Conservation (phyloP, 1,140 invertebrate genomes). For the Lepidurus arcticus region DNA sequence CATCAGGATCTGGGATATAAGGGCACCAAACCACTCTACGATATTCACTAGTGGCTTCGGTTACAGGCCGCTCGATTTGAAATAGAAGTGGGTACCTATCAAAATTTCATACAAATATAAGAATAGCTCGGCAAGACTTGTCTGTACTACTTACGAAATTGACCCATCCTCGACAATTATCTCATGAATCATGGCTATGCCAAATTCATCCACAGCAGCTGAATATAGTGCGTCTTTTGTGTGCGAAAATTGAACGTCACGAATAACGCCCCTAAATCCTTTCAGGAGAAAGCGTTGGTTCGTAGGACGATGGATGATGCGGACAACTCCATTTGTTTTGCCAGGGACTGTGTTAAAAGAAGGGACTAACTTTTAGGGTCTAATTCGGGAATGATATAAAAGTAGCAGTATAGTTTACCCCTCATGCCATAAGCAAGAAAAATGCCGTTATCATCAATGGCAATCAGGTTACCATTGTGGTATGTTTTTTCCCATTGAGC, state of each 20-base stretch:
- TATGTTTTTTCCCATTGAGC: slow-evolving; percentile 75
- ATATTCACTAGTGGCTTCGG: slow-evolving; percentile 40
- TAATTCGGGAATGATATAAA: slow-evolving; percentile 27
- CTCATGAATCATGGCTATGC: slow-evolving; percentile 73
- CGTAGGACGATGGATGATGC: slow-evolving; percentile 69
- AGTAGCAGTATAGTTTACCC: slow-evolving; percentile 51
- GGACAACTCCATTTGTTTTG: slow-evolving; percentile 67
- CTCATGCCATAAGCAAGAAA: slow-evolving; percentile 85
- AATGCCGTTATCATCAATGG: slow-evolving; percentile 75
- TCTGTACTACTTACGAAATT: slow-evolving; percentile 39
- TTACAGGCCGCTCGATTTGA: slow-evolving; percentile 38
- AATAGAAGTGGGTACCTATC: background rate
- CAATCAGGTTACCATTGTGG: slow-evolving; percentile 68
- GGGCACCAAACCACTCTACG: slow-evolving; percentile 85
- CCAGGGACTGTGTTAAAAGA: slow-evolving; percentile 50
- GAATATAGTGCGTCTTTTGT: slow-evolving; percentile 66
- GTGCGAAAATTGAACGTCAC: slow-evolving; percentile 84
- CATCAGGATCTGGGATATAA: slow-evolving; percentile 62
- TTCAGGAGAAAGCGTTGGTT: slow-evolving; percentile 74
- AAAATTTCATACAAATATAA: background rate
- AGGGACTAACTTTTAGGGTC: slow-evolving; percentile 31
- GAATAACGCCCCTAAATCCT: slow-evolving; percentile 73
- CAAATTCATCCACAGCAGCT: slow-evolving; percentile 76
- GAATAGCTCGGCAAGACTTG: slow-evolving; percentile 44
- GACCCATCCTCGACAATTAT: slow-evolving; percentile 52